Evolutionary conservation across 2,113 vertebrate species (phyloP).

Genomic region (Gracilinanus agilis): DNA sequence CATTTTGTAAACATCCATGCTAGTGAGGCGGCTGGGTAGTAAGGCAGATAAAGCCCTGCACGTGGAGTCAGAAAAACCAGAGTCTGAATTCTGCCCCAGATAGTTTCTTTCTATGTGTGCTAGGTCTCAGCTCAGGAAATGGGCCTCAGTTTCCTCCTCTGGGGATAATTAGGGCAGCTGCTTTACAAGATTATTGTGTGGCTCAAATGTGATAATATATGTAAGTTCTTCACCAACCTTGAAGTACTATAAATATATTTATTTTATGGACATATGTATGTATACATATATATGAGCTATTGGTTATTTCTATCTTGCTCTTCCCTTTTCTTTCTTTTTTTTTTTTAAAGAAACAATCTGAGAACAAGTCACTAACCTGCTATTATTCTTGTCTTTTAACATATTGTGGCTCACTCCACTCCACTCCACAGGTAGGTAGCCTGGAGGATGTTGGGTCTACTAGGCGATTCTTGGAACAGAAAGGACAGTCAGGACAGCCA

Average conservation of each 20-base stretch:
- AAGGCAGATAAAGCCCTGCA: not conserved
- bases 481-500: not conserved
- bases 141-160: constrained; percentile 35
- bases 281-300: not conserved
- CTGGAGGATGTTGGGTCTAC: not conserved
- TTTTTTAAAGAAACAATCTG: not conserved
- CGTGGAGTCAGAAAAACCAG: constrained; percentile 37
- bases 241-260: not conserved
- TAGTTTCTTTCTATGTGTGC: not conserved
- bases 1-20: not conserved
- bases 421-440: not conserved
- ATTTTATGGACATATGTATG: too few species aligned
- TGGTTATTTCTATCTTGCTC: not conserved
- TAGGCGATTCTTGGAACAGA: not conserved
- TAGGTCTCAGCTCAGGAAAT: constrained; percentile 11
- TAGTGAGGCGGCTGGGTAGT: not conserved
- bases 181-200: not conserved
- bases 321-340: not conserved
- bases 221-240: not conserved
- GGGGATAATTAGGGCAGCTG: constrained; percentile 19
- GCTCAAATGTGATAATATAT: constrained; percentile 24
- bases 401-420: not conserved
- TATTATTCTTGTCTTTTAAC: not conserved
- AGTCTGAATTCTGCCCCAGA: not conserved
- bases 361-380: not conserved